phyloP scores from a whole-genome alignment of 2,888 invertebrate species.

The Athripsodes cinereus region DNA sequence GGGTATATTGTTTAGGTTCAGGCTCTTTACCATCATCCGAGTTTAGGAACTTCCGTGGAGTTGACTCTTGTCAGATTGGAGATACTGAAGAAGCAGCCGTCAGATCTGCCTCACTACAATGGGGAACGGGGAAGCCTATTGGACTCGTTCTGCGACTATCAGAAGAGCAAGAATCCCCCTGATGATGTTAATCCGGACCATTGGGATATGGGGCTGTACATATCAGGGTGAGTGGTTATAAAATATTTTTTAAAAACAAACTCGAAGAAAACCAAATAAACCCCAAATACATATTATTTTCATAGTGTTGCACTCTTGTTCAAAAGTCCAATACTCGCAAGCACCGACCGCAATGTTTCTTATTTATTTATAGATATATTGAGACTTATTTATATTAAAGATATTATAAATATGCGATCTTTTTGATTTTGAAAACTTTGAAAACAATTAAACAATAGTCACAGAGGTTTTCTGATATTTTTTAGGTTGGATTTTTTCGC shows the following conservation, averaged over 20 bases:
- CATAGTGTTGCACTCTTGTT: too few relatives aligned
- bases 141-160: slow-evolving; percentile 71
- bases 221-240: slow-evolving; percentile 70
- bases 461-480: too few relatives aligned
- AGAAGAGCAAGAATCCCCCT: slow-evolving; percentile 57
- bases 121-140: slow-evolving; percentile 62
- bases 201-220: slow-evolving; percentile 74
- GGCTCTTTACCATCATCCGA: slow-evolving; percentile 72
- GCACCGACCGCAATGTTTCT: too few relatives aligned
- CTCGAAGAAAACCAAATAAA: too few relatives aligned
- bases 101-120: slow-evolving; percentile 54
- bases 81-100: slow-evolving; percentile 60
- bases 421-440: too few relatives aligned
- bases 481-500: slow-evolving; percentile 66
- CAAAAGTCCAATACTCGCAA: too few relatives aligned
- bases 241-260: too few relatives aligned
- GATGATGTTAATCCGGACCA: slow-evolving; percentile 64
- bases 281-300: too few relatives aligned
- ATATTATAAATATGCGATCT: too few relatives aligned
- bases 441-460: too few relatives aligned
- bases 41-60: slow-evolving; percentile 59
- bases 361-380: too few relatives aligned
- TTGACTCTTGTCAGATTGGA: slow-evolving; percentile 65
- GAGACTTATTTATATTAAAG: too few relatives aligned
- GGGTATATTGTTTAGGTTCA: slow-evolving; percentile 69